These are phyloP conservation scores for Lonchura striata DNA, from an alignment of 2,113 vertebrate species.

Conservation along the genomic window DNA sequence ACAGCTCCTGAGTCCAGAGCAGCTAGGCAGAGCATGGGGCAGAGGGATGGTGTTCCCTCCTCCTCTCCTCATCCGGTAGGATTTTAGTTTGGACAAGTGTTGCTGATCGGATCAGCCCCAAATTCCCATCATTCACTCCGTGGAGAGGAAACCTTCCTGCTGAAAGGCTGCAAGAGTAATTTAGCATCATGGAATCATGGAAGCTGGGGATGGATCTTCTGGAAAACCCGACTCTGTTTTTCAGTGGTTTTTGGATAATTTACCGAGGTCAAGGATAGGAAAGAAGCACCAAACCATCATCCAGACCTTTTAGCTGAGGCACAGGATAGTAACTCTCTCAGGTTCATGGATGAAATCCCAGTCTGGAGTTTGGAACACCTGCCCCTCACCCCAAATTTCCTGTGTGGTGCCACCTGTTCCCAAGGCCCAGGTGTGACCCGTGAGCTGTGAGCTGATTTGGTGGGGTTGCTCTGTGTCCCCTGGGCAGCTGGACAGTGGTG, in stretches of 20 bases:
- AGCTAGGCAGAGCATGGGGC: neutral
- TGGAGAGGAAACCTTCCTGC: neutral
- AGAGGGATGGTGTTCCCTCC: neutral
- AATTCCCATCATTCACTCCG: rapidly evolving
- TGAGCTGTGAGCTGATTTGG: neutral
- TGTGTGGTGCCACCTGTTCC: neutral
- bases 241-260: neutral
- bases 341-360: neutral
- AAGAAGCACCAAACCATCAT: neutral
- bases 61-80: neutral
- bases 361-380: neutral
- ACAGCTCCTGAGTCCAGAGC: neutral
- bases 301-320: neutral
- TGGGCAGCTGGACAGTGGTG: rapidly evolving
- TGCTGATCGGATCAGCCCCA: neutral
- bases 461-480: neutral
- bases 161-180: too few relatives aligned
- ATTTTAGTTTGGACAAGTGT: neutral
- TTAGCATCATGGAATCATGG: neutral
- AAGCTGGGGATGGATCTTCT: neutral
- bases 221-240: neutral
- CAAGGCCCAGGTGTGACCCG: neutral
- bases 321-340: neutral
- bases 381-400: neutral
- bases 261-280: rapidly evolving